Conservation (phyloP, 2,113 vertebrate species). For the Zootoca vivipara region DNA sequence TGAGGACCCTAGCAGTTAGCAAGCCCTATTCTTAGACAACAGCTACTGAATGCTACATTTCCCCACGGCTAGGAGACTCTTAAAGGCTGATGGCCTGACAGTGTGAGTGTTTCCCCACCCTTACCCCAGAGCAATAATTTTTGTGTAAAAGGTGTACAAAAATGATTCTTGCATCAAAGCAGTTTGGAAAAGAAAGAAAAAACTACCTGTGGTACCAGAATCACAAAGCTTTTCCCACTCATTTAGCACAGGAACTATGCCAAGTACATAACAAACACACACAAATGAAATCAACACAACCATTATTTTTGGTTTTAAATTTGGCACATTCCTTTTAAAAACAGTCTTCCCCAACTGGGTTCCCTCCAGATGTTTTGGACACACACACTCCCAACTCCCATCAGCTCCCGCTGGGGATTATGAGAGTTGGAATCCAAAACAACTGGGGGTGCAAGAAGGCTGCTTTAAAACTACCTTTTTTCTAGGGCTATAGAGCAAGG, state of each 20-base stretch:
- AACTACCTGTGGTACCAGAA: fast-evolving
- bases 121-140: not conserved
- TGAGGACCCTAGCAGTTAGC: not conserved
- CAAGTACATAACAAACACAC: not conserved
- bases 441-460: slow-evolving; percentile 23
- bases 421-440: too few relatives aligned
- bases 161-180: fast-evolving
- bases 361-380: too few relatives aligned
- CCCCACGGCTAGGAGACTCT: not conserved
- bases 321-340: slow-evolving; percentile 37
- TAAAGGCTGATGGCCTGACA: not conserved
- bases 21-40: not conserved
- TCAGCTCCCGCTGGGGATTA: too few relatives aligned
- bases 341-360: too few relatives aligned
- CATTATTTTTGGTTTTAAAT: not conserved
- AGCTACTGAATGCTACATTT: not conserved
- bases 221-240: not conserved
- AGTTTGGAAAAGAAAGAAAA: not conserved
- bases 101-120: not conserved
- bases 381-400: too few relatives aligned
- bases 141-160: not conserved
- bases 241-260: slow-evolving; percentile 29
- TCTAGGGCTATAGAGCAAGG: not conserved
- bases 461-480: not conserved
- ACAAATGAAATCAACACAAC: not conserved